Evolutionary conservation across 2,888 invertebrate species (phyloP), one percentile per base, ranked within the genome.

Genomic region (Orthonevra nobilis): DNA sequence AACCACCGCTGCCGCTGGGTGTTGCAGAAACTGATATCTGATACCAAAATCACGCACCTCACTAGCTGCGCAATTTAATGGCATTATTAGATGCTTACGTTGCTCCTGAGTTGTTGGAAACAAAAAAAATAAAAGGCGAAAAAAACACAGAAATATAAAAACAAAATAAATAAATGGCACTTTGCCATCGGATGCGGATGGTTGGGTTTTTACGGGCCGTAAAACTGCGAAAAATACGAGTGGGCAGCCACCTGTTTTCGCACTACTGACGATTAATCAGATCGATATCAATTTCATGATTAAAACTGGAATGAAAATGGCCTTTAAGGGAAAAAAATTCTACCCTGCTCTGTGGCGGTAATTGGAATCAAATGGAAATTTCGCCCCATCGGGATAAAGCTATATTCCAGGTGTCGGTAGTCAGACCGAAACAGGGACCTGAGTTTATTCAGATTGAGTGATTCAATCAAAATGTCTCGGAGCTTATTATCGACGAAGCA

Each of bases 261-360:
- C 38, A 6, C 0, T 19, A 36, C 20, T 38, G 68, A 68, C 68
- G 48, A 54, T 42, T 48, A 56, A 34, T 30, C 30, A 48, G 56
- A 40, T 68, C 68, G 68, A 68, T 68, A 56, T 48, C 56, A 68
- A 68, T 68, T 68, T 48, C 68, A 20, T 58, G 56, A 68, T 68
- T 68, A 68, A 38, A 48, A 15, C 34, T 23, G 42, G 4, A 12
- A 14, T 10, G n/a, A 3, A 14, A 28, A n/a, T n/a, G n/a, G n/a
- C n/a, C n/a, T n/a, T n/a, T n/a, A n/a, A n/a, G n/a, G n/a, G n/a
- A n/a, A n/a, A n/a, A n/a, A n/a, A n/a, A n/a, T n/a, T n/a, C n/a
- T n/a, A n/a, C n/a, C n/a, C n/a, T n/a, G n/a, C n/a, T n/a, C n/a
- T n/a, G n/a, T n/a, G n/a, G n/a, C n/a, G n/a, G n/a, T n/a, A n/a